Evolutionary conservation across 2,113 vertebrate species (phyloP).

Genomic region (Henicopernis longicauda): DNA sequence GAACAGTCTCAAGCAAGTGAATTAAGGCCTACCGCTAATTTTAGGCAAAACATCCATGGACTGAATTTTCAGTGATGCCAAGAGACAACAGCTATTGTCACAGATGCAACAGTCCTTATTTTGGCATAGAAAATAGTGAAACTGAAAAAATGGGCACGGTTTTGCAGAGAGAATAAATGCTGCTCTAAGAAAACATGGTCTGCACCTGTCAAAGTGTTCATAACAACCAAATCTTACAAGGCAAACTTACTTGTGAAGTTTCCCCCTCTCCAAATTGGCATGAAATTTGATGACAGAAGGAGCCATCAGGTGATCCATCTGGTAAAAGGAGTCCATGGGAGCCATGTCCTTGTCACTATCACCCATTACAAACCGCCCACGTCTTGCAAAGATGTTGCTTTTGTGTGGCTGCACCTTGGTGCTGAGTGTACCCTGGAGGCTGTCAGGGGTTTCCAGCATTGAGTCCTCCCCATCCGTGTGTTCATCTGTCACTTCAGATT

Average conservation of each 20-base stretch:
- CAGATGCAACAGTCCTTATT: not conserved
- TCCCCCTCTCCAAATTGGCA: slow-evolving; percentile 73
- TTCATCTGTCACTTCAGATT: slow-evolving; percentile 62
- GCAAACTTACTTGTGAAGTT: slow-evolving; percentile 53
- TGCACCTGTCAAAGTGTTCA: not conserved
- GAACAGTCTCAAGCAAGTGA: not conserved
- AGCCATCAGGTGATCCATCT: slow-evolving; percentile 71
- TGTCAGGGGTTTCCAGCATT: slow-evolving; percentile 66
- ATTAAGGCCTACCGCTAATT: not conserved
- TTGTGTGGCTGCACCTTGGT: slow-evolving; percentile 52
- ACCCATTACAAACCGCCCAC: slow-evolving; percentile 67
- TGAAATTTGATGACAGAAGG: slow-evolving; percentile 76
- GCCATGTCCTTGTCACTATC: slow-evolving; percentile 64
- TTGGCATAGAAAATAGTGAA: not conserved
- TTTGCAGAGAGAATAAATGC: not conserved
- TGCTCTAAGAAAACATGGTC: not conserved
- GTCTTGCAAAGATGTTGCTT: slow-evolving; percentile 60
- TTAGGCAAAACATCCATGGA: not conserved
- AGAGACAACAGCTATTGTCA: not conserved
- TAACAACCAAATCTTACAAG: not conserved
- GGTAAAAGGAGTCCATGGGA: slow-evolving; percentile 85
- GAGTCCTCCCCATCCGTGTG: slow-evolving; percentile 65
- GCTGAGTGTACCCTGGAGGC: slow-evolving; percentile 28
- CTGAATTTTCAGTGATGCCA: not conserved
- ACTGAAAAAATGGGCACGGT: not conserved